Evolutionary conservation across 2,888 invertebrate genomes (phyloP), one percentile per base, ranked within the genome.

Genomic region (Tetheella fluctuosa): DNA sequence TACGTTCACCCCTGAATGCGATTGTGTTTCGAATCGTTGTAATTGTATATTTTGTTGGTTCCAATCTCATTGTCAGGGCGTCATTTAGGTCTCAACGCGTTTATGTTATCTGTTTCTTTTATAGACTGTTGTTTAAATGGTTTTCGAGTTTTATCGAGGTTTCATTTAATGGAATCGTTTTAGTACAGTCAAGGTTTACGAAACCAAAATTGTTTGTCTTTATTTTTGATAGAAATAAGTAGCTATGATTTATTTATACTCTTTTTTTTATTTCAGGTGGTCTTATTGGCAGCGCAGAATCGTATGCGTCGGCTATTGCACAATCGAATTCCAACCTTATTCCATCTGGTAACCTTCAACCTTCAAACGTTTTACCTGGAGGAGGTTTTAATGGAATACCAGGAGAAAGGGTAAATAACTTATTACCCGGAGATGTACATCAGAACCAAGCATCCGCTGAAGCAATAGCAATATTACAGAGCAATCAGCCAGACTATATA

Each of bases 1-100:
- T 66, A 70, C 75, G 73, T 69, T 79, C 74, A 73, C 70, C 76
- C 72, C 64, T 69, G 67, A 75, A 72, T 70, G 67, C 59, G 79
- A 76, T 79, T 76, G 69, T 71, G 63, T 73, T 63, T 55, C 59
- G 60, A 61, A 69, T 60, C 65, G 70, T 72, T 79, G 75, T 78
- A 69, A 77, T 63, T 63, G 72, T 67, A 64, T 61, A 67, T 66
- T 61, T 67, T 62, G 57, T 56, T 59, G 34, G 70, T 71, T 61
- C 61, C 64, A 62, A 65, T 65, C 54, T 67, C 64, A 67, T 74
- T 71, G 70, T 65, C 42, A 17, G 17, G 8, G 17, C 20, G 42
- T 48, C 23, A 48, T 60, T 53, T 58, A 53, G 64, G 54, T 64
- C 54, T 30, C 55, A 30, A 23, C 52, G 34, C 37, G 20, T 48